A percentile compares a stretch with the other conserved stretches of the same genome.
Evolutionary conservation across 2,888 invertebrate species (phyloP).

Genomic region (Brenthis daphne): DNA sequence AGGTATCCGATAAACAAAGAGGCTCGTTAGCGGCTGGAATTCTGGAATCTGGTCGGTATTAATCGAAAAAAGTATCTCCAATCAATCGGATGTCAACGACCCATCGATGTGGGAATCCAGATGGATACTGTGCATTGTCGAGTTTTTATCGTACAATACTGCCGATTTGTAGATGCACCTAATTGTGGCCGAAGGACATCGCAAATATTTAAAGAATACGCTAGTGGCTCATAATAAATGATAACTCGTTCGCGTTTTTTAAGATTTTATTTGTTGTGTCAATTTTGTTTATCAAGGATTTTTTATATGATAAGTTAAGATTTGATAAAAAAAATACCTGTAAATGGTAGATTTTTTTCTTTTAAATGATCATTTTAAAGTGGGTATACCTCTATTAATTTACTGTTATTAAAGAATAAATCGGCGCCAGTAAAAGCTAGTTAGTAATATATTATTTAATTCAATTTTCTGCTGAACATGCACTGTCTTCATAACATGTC

Average conservation of each 20-base stretch:
- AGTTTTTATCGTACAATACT: conserved; percentile 51
- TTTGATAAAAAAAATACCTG: background rate
- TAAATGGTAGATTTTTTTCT: background rate
- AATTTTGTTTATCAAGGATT: background rate
- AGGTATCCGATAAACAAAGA: conserved; percentile 47
- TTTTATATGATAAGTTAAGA: background rate
- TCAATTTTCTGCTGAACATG: too few species aligned
- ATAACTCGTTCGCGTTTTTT: background rate
- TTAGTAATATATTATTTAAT: too few species aligned
- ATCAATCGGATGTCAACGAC: conserved; percentile 74
- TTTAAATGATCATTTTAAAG: too few species aligned
- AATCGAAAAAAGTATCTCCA: conserved; percentile 54
- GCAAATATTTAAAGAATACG: conserved; percentile 21
- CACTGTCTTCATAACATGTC: too few species aligned
- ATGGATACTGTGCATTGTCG: conserved; percentile 54
- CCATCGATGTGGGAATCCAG: conserved; percentile 73
- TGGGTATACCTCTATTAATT: too few species aligned
- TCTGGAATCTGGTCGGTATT: conserved; percentile 62
- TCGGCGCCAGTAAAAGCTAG: too few species aligned
- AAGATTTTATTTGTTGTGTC: background rate
- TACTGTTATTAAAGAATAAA: too few species aligned
- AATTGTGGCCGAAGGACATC: conserved; percentile 28
- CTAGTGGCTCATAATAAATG: background rate
- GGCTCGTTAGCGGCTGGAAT: conserved; percentile 57
- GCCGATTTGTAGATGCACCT: conserved; percentile 37